phyloP scores from a whole-genome alignment of 2,888 invertebrate genomes.

The Lepidocyrtoides sp. region DNA sequence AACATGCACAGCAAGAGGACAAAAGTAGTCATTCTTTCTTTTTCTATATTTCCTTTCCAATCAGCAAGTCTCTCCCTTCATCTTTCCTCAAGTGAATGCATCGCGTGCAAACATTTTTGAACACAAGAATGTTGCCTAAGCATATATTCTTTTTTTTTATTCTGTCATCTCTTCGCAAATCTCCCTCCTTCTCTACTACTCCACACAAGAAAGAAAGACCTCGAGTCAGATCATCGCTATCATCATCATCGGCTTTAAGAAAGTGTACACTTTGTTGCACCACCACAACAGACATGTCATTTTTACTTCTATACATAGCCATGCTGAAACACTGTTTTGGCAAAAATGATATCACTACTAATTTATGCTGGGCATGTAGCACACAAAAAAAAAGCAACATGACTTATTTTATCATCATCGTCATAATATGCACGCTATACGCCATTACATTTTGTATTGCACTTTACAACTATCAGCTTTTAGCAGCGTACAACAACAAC shows the following conservation, averaged over 20 bases:
- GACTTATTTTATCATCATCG: neutral
- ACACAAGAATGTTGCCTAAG: neutral
- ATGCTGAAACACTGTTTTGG: slow-evolving; percentile 11
- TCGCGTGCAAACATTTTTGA: neutral
- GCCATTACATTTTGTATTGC: too few species aligned
- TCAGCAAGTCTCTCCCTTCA: neutral
- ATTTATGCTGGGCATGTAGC: slow-evolving; percentile 65
- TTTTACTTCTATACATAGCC: slow-evolving; percentile 17
- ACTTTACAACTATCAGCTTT: too few species aligned
- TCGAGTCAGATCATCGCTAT: neutral
- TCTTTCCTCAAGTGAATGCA: neutral
- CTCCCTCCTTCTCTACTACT: neutral
- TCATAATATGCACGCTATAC: too few species aligned
- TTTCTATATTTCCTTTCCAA: neutral
- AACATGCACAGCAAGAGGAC: neutral
- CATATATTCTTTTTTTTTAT: neutral
- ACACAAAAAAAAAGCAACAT: slow-evolving; percentile 5
- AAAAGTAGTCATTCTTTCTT: neutral
- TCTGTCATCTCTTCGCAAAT: neutral
- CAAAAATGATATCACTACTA: slow-evolving; percentile 30
- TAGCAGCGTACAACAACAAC: too few species aligned
- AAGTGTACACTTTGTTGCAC: neutral
- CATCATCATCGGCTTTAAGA: neutral
- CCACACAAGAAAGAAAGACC: neutral
- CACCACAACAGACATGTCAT: neutral